A percentile compares a stretch with the other conserved stretches of the same genome.
These are phyloP conservation scores for Schizopygopsis malacanthus DNA, from an alignment of 2,797 vertebrate species.

Conservation along the genomic window DNA sequence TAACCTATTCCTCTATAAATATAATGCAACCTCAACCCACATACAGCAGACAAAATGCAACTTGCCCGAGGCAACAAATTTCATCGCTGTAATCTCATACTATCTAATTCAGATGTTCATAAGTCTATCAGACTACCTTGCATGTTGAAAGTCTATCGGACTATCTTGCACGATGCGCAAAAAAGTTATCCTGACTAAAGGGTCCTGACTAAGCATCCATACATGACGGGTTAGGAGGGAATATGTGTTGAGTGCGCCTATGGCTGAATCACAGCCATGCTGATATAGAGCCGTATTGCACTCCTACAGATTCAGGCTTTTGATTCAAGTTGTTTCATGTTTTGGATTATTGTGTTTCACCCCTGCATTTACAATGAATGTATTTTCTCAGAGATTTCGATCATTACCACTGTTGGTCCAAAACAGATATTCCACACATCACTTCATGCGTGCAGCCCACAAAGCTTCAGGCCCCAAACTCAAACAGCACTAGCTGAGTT, in stretches of 20 bases:
- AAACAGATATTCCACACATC: conserved; percentile 16
- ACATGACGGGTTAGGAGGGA: neutral
- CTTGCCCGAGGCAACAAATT: no score
- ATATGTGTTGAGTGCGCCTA: neutral
- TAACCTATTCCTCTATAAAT: no score
- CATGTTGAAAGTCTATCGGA: neutral
- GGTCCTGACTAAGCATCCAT: neutral
- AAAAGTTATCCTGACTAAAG: neutral
- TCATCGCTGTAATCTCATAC: no score
- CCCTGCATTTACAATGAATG: neutral
- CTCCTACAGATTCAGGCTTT: neutral
- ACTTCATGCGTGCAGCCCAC: conserved; percentile 30
- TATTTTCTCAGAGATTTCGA: neutral
- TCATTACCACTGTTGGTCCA: neutral
- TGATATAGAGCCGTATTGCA: neutral
- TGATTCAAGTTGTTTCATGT: neutral
- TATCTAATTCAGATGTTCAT: no score
- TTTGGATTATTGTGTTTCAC: neutral
- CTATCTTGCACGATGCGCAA: neutral
- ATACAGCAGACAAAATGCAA: no score
- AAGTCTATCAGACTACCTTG: no score
- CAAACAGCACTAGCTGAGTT: conserved; percentile 27
- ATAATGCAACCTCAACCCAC: no score
- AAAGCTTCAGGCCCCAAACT: conserved; percentile 53
- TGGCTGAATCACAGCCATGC: neutral